Evolutionary conservation across 2,113 vertebrate genomes (phyloP).

Genomic region (Gallinago undulata): DNA sequence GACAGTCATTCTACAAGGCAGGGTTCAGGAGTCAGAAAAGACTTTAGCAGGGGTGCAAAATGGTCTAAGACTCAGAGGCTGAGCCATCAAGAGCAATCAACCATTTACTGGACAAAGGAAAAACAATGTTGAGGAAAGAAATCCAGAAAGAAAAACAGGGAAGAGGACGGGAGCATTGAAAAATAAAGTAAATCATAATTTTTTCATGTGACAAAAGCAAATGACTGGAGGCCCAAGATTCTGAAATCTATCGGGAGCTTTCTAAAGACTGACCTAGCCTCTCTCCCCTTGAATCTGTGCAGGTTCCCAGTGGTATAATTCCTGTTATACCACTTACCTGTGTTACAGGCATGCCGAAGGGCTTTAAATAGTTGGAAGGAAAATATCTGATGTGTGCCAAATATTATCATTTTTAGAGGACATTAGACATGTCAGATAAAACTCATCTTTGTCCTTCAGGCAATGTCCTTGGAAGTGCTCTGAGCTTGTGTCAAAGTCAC

Average conservation of each 20-base stretch:
- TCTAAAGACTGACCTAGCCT: not conserved
- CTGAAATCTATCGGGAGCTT: not conserved
- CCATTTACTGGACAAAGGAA: not conserved
- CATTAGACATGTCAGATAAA: not conserved
- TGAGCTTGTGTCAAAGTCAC: not conserved
- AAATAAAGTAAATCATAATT: not conserved
- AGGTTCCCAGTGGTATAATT: not conserved
- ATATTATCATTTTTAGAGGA: not conserved
- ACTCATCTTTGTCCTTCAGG: not conserved
- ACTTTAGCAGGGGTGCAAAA: not conserved
- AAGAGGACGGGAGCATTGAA: not conserved
- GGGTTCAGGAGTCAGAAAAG: not conserved
- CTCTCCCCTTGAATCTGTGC: not conserved
- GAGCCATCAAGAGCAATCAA: not conserved
- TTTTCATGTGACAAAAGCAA: not conserved
- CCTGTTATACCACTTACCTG: not conserved
- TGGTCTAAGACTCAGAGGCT: not conserved
- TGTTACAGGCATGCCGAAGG: not conserved
- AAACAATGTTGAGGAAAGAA: not conserved
- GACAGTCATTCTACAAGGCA: fast-evolving
- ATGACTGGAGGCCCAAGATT: not conserved
- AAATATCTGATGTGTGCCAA: not conserved
- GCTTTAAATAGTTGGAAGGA: not conserved
- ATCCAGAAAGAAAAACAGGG: not conserved
- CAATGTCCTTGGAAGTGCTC: not conserved